A percentile compares a stretch with the other conserved stretches of the same genome.
Evolutionary conservation across 1,140 invertebrate genomes (phyloP).

Genomic region (Colletes gigas): DNA sequence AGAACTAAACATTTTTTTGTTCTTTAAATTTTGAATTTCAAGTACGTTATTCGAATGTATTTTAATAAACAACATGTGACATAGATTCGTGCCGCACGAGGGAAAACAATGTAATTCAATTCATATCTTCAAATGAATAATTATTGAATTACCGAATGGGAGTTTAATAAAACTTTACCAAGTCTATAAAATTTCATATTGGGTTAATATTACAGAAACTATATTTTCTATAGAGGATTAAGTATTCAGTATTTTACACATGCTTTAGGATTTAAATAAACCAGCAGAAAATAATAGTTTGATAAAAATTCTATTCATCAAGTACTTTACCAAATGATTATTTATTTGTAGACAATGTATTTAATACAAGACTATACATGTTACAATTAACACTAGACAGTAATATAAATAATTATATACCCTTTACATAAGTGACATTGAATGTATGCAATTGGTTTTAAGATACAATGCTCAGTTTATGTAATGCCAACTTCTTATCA

Average conservation of each 20-base stretch:
- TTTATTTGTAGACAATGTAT: background rate
- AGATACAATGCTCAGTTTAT: conserved; percentile 8
- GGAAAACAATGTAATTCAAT: too few species aligned
- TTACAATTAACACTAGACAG: background rate
- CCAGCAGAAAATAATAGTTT: background rate
- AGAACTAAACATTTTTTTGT: background rate
- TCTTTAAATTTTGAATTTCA: conserved; percentile 3
- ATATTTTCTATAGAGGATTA: too few species aligned
- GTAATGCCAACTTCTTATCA: background rate
- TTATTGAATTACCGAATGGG: too few species aligned
- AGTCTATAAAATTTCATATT: background rate
- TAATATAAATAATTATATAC: background rate
- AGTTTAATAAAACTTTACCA: too few species aligned
- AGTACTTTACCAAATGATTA: background rate
- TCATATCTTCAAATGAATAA: too few species aligned
- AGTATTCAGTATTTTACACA: background rate
- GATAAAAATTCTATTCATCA: conserved; percentile 10
- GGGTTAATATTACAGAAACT: background rate
- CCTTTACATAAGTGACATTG: background rate
- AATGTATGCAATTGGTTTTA: background rate
- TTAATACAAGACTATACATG: background rate
- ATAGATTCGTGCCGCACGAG: too few species aligned
- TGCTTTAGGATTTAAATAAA: background rate
- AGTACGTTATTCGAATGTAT: conserved; percentile 15
- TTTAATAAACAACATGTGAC: conserved; percentile 8